Evolutionary conservation across 2,888 invertebrate genomes (phyloP).

Genomic region (Aphrophora alni): DNA sequence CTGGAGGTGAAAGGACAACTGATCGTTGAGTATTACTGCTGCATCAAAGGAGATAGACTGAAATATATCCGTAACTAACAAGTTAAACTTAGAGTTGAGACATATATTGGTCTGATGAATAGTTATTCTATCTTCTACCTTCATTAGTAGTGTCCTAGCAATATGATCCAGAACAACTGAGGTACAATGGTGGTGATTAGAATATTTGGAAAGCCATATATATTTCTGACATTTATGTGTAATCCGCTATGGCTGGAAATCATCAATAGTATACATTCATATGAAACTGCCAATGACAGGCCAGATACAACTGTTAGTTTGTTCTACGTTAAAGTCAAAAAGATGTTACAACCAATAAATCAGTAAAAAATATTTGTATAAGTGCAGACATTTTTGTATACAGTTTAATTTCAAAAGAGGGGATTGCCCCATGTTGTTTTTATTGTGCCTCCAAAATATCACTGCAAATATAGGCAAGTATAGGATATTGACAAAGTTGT

Average conservation of each 20-base stretch:
- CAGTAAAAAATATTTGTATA: constrained; percentile 13
- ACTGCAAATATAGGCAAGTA: background rate
- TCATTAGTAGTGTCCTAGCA: constrained; percentile 26
- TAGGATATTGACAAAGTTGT: background rate
- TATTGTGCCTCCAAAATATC: background rate
- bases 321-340: constrained; percentile 20
- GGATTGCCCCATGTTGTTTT: background rate
- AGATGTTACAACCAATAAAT: background rate
- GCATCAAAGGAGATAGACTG: constrained; percentile 31
- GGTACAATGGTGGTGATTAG: constrained; percentile 21
- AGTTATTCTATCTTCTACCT: constrained; percentile 29
- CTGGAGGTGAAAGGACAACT: constrained; percentile 4
- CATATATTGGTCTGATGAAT: constrained; percentile 25
- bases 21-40: constrained; percentile 17
- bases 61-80: constrained; percentile 21
- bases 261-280: background rate
- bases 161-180: constrained; percentile 29
- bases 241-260: constrained; percentile 22
- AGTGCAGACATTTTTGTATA: constrained; percentile 11
- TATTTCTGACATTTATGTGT: constrained; percentile 28
- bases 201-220: constrained; percentile 19
- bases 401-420: background rate
- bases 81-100: constrained; percentile 25
- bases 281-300: constrained; percentile 8
- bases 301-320: constrained; percentile 8